A percentile compares a stretch with the other conserved stretches of the same genome.
phyloP scores from a whole-genome alignment of 2,888 invertebrate species.

The Stenolophus ochropezus region DNA sequence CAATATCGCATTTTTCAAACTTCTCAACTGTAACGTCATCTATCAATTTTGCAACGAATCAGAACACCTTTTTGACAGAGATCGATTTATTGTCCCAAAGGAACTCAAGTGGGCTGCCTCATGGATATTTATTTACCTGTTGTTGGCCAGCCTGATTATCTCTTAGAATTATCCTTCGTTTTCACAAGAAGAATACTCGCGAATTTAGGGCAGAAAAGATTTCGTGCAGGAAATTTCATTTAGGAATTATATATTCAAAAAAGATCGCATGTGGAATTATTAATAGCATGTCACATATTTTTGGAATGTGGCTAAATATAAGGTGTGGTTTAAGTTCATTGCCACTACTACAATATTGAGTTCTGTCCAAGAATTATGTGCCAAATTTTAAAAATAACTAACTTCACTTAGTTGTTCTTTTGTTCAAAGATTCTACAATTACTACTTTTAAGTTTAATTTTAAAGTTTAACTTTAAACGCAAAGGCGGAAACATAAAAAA shows the following conservation, averaged over 20 bases:
- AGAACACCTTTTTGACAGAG: constrained; percentile 59
- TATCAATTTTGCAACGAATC: constrained; percentile 59
- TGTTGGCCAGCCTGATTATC: constrained; percentile 19
- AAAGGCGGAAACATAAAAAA: too few species aligned
- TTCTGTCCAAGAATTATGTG: neutral
- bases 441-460: neutral
- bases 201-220: neutral
- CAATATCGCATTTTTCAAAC: constrained; percentile 60
- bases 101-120: constrained; percentile 23
- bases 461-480: too few species aligned
- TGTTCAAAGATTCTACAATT: neutral
- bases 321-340: constrained; percentile 18
- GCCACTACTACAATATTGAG: constrained; percentile 3
- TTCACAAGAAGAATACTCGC: neutral
- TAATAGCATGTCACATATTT: constrained; percentile 1
- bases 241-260: neutral
- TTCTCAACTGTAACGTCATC: constrained; percentile 59
- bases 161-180: neutral
- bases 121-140: constrained; percentile 50
- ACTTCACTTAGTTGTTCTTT: neutral
- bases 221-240: neutral
- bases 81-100: constrained; percentile 58
- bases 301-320: neutral
- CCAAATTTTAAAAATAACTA: constrained; percentile 27
- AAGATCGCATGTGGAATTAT: neutral